Percentiles rank a stretch among this genome's conserved stretches.
phyloP scores from a whole-genome alignment of 2,797 vertebrate genomes.

The Pelodytes ibericus region DNA sequence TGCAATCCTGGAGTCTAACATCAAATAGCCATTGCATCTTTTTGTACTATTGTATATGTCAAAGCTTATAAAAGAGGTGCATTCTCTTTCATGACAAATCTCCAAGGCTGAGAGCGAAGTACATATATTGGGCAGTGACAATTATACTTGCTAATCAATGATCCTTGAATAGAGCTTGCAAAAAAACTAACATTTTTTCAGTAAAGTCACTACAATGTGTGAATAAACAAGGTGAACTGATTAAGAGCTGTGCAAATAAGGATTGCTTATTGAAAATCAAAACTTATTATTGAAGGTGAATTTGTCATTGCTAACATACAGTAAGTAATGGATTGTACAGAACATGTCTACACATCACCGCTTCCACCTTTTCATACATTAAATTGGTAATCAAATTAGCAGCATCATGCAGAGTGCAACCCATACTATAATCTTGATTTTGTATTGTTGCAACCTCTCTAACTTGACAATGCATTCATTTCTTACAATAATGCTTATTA shows the following conservation, averaged over 20 bases:
- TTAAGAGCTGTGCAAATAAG: background rate
- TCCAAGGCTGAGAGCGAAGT: too few species aligned
- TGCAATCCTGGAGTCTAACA: too few species aligned
- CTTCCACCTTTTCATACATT: background rate
- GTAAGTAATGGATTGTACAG: background rate
- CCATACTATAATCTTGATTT: slow-evolving; percentile 3
- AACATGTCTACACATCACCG: background rate
- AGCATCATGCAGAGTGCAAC: background rate
- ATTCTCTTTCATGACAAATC: too few species aligned
- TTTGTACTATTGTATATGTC: too few species aligned
- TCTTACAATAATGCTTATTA: slow-evolving; percentile 1
- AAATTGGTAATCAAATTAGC: slow-evolving; percentile 11
- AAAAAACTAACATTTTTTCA: too few species aligned
- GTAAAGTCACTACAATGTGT: too few species aligned
- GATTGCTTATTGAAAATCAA: background rate
- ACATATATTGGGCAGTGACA: too few species aligned
- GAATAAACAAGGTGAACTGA: background rate
- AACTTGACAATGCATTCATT: slow-evolving; percentile 1
- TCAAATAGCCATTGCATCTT: too few species aligned
- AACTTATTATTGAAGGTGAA: background rate
- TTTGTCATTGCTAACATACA: background rate
- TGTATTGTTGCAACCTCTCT: background rate
- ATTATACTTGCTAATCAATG: too few species aligned
- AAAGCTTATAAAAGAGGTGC: too few species aligned
- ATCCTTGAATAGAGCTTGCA: too few species aligned